Base-by-base conservation (phyloP, 2,888 invertebrate genomes). In the Pristionchus mayeri region DNA sequence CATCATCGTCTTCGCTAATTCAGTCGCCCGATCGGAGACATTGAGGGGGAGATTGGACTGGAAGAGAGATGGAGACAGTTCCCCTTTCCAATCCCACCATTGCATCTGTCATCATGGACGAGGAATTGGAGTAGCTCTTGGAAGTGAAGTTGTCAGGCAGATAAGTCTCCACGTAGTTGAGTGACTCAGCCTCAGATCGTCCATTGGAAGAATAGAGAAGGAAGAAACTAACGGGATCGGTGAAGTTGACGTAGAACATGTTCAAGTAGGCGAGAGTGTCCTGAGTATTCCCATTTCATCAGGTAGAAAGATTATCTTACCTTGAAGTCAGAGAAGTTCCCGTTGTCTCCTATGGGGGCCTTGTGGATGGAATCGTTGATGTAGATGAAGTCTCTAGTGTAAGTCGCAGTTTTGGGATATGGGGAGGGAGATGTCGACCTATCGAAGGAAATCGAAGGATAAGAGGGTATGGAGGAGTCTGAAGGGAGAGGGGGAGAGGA, bases 111-210 rank as follows among this genome's bases (percentile, higher is more conserved):
- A 80, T 57, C 80, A 80, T 80, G 1, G n/a, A 13, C 24, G 80
- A 80, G 21, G 54, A 37, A 57, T 80, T 57, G 13, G 52, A n/a
- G 21, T 80, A 80, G 24, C 13, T 57, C 24, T 27, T 37, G 3
- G 34, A 27, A 1, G 80, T 57, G 80, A 80, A 80, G 40, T 80
- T 80, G 13, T 52, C 80, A 11, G 80, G 80, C 4, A 80, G 80
- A 80, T 80, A 80, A 44, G 57, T 80, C 57, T 80, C 80, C 24
- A 80, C 34, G 80, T 80, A 80, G 80, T 80, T 80, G 37, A 52
- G 80, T 21, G 44, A 37, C 18, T 52, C 80, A 13, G 37, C 57
- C 80, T 80, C 24, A 34, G 37, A 37, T 24, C n/a, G n/a, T 34
- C 13, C 52, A 80, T 30, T 30, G 9, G 34, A 37, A 40, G 18